Base-by-base conservation (phyloP, 2,113 vertebrate species). In the Meriones unguiculatus region DNA sequence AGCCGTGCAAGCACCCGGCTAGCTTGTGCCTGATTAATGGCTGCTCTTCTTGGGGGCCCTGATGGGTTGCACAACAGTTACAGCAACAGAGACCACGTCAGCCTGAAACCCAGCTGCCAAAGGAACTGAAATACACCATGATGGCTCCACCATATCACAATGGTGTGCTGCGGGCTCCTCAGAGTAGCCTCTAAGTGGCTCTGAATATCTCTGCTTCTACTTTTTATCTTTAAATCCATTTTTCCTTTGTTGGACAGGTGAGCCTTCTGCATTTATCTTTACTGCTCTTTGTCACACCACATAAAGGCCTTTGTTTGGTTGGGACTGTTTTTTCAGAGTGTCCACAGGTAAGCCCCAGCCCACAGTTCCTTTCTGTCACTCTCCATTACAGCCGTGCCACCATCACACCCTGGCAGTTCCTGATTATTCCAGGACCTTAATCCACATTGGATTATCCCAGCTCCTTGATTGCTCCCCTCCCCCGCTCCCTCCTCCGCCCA, bases 61-160 rank as follows among this genome's bases (percentile, higher is more conserved):
- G 98, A 98, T 97, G 98, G 98, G 97, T 94, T 24, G 80, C 92
- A 72, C 97, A 97, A 97, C 98, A 98, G 97, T 97, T 98, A 98
- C 20, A 65, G 96, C 94, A 95, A 91, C 62, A 85, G 88, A 98
- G 57, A 97, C 98, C 96, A 95, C 96, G 90, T 15, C 87, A 86
- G 91, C 46, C 95, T 98, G 97, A 98, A 98, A 97, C 96, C 97
- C 0, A 14, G 92, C 90, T 54, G 57, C 92, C 94, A 84, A 91
- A 65, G 6, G 41, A 96, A 97, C 94, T 12, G 88, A 98, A 97
- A 98, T 90, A 95, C 69, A 97, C 93, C 94, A 84, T 30, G 93
- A 85, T 30, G 38, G 1, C 94, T 90, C 96, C 24, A 10, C 69
- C 62, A 96, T 72, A 80, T 96, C 97, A 93, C 87, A 87, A 89